Percentiles rank a stretch among this genome's conserved stretches.
Evolutionary conservation across 2,888 invertebrate genomes (phyloP).

Genomic region (Nemurella pictetii): DNA sequence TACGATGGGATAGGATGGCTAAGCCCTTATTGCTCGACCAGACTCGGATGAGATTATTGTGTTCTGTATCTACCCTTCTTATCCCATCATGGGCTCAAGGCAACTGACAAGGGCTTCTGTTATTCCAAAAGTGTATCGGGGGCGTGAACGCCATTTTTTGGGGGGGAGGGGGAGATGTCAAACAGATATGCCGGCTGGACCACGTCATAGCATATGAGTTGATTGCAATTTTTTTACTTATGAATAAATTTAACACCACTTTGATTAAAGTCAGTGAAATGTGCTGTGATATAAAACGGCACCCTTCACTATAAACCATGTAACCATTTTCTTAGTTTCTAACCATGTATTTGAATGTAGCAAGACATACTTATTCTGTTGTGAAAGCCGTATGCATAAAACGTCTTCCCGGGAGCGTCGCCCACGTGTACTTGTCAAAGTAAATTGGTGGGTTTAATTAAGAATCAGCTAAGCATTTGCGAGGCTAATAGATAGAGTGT

Average conservation of each 20-base stretch:
- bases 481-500: neutral
- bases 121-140: neutral
- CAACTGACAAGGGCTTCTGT: constrained; percentile 14
- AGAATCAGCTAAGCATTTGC: neutral
- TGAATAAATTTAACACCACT: neutral
- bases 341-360: too few species aligned
- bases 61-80: constrained; percentile 19
- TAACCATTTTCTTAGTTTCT: too few species aligned
- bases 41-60: constrained; percentile 18
- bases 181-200: neutral
- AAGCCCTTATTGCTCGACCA: constrained; percentile 13
- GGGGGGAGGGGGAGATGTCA: neutral
- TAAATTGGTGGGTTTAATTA: neutral
- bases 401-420: neutral
- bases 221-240: neutral
- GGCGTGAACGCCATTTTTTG: neutral
- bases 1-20: constrained; percentile 3
- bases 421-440: neutral
- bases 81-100: constrained; percentile 10
- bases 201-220: neutral
- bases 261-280: neutral
- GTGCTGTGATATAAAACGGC: too few species aligned
- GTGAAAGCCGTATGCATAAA: neutral
- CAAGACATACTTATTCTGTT: too few species aligned
- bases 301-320: too few species aligned